A percentile compares a stretch with the other conserved stretches of the same genome.
Evolutionary conservation across 2,797 vertebrate species (phyloP).

Genomic region (Heterohyrax brucei): DNA sequence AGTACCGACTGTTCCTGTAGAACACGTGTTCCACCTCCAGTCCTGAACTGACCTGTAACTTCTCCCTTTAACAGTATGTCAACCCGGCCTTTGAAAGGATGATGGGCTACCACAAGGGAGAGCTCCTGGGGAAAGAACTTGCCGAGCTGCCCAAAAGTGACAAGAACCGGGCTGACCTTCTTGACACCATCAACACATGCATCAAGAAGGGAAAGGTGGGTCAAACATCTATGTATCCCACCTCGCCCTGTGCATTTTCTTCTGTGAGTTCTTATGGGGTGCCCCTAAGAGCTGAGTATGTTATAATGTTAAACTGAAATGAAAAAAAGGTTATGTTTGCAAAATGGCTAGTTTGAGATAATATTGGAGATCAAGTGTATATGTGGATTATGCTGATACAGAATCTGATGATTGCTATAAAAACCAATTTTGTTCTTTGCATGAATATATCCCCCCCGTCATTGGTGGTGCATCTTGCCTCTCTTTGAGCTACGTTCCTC

Average conservation of each 20-base stretch:
- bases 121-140: slow-evolving; percentile 96
- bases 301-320: neutral
- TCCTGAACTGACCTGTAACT: slow-evolving; percentile 57
- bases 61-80: slow-evolving; percentile 94
- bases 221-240: neutral
- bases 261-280: neutral
- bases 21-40: neutral
- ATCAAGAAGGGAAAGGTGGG: slow-evolving; percentile 98
- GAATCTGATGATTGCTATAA: neutral
- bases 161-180: slow-evolving; percentile 95
- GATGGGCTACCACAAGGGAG: slow-evolving; percentile 97
- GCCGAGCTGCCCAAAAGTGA: slow-evolving; percentile 96
- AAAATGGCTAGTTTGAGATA: neutral
- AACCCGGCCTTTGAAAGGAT: slow-evolving; percentile 97
- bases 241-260: neutral
- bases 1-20: neutral
- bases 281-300: neutral
- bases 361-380: neutral
- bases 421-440: neutral
- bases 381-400: neutral
- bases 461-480: neutral
- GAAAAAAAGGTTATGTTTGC: neutral
- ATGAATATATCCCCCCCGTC: neutral
- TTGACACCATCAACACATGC: slow-evolving; percentile 96
- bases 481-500: neutral